Evolutionary conservation across 2,888 invertebrate genomes (phyloP).

Genomic region (Xestia rhomboidea): DNA sequence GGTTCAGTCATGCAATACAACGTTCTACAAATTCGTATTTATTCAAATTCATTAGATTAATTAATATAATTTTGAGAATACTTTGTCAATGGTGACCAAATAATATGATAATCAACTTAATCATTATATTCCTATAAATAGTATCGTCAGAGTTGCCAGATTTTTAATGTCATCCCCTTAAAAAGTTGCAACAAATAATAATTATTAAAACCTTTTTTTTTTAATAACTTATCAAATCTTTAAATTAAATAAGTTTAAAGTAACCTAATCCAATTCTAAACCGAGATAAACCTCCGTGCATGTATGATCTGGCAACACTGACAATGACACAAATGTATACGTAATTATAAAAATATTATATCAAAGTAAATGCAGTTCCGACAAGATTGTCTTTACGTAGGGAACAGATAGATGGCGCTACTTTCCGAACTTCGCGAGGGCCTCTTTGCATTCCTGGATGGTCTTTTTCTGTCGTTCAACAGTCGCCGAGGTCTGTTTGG

Average conservation of each 20-base stretch:
- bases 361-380: slow-evolving; percentile 65
- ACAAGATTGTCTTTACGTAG: slow-evolving; percentile 53
- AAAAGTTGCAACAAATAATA: slow-evolving; percentile 5
- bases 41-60: slow-evolving; percentile 15
- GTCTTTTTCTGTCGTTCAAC: slow-evolving; percentile 94
- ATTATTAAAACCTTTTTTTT: background rate
- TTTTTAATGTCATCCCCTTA: background rate
- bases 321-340: slow-evolving; percentile 54
- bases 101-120: slow-evolving; percentile 37
- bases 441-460: slow-evolving; percentile 91
- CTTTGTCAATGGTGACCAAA: slow-evolving; percentile 39
- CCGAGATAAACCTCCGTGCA: slow-evolving; percentile 9
- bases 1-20: slow-evolving; percentile 61
- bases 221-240: background rate
- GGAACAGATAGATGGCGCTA: slow-evolving; percentile 60
- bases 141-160: slow-evolving; percentile 65
- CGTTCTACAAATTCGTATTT: slow-evolving; percentile 53
- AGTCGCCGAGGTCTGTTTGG: slow-evolving; percentile 93
- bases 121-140: slow-evolving; percentile 41
- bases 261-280: slow-evolving; percentile 14
- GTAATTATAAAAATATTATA: slow-evolving; percentile 54
- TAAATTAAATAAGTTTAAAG: background rate
- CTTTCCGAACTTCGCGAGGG: slow-evolving; percentile 84
- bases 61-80: slow-evolving; percentile 49
- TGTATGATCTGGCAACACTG: slow-evolving; percentile 61